A percentile compares a stretch with the other conserved stretches of the same genome.
Conservation (phyloP, 2,888 invertebrate genomes). For the Daptonema setosum region DNA sequence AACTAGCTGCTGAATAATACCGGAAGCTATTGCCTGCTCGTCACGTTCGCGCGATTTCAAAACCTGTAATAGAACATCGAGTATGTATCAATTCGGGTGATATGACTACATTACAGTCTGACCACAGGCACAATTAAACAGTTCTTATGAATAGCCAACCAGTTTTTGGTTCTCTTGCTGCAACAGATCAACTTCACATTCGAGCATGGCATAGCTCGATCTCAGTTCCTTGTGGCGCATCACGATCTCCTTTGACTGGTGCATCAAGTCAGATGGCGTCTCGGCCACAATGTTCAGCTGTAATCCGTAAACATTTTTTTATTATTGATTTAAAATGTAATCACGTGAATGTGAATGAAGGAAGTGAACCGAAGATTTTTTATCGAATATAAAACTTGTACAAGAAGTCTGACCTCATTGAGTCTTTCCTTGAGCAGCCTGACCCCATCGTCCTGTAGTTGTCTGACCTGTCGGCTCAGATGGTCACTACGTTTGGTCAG, state of each 20-base stretch:
- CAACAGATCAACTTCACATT: slow-evolving; percentile 54
- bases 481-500: slow-evolving; percentile 59
- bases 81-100: background rate
- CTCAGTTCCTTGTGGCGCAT: slow-evolving; percentile 74
- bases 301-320: no score
- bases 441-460: slow-evolving; percentile 72
- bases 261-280: slow-evolving; percentile 29
- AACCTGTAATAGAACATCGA: background rate
- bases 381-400: no score
- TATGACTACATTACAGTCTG: background rate
- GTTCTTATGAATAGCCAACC: no score
- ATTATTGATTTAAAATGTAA: no score
- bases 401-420: slow-evolving; percentile 48
- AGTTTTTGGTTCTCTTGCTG: slow-evolving; percentile 34
- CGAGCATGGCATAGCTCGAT: slow-evolving; percentile 60
- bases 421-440: slow-evolving; percentile 63
- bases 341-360: background rate
- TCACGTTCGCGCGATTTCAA: slow-evolving; percentile 2
- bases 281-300: slow-evolving; percentile 45
- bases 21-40: slow-evolving; percentile 2
- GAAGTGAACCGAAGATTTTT: no score
- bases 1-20: slow-evolving; percentile 3
- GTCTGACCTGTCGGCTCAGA: slow-evolving; percentile 71
- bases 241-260: slow-evolving; percentile 47
- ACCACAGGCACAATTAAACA: no score